Conservation (phyloP, 2,113 vertebrate species). For the Strix uralensis region DNA sequence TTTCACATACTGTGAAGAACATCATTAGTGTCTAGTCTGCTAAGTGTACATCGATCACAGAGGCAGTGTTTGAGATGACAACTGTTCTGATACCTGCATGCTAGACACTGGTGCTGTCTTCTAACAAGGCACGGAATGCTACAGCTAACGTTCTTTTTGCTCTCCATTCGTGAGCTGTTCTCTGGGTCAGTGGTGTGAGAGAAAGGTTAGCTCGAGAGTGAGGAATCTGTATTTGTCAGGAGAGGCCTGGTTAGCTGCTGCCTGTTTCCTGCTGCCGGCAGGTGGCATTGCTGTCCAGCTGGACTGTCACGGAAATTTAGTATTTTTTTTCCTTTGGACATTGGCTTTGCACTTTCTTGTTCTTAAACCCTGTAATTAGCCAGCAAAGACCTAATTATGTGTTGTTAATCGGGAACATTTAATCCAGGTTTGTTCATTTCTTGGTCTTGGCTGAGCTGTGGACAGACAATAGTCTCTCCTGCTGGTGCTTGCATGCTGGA, state of each 20-base stretch:
- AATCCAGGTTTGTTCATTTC: background rate
- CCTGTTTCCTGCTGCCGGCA: background rate
- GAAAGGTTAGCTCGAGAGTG: background rate
- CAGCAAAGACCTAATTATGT: background rate
- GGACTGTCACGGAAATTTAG: background rate
- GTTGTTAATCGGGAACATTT: background rate
- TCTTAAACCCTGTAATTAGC: conserved; percentile 9
- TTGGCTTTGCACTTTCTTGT: background rate
- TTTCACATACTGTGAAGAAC: background rate
- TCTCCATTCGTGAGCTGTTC: rapidly evolving
- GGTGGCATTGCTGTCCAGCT: conserved; percentile 35
- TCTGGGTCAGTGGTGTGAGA: background rate
- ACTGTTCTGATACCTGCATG: background rate
- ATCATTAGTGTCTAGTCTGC: background rate
- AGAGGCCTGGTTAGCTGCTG: background rate
- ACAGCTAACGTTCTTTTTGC: background rate
- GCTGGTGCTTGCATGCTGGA: background rate
- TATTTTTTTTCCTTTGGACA: background rate
- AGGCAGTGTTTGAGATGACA: background rate
- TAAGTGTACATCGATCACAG: background rate
- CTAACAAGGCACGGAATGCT: background rate
- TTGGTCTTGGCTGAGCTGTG: background rate
- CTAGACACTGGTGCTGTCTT: background rate
- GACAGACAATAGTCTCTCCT: background rate
- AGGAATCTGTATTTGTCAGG: background rate